These are phyloP conservation scores for Aethes cnicana DNA, from an alignment of 2,888 invertebrate genomes.

Conservation along the genomic window DNA sequence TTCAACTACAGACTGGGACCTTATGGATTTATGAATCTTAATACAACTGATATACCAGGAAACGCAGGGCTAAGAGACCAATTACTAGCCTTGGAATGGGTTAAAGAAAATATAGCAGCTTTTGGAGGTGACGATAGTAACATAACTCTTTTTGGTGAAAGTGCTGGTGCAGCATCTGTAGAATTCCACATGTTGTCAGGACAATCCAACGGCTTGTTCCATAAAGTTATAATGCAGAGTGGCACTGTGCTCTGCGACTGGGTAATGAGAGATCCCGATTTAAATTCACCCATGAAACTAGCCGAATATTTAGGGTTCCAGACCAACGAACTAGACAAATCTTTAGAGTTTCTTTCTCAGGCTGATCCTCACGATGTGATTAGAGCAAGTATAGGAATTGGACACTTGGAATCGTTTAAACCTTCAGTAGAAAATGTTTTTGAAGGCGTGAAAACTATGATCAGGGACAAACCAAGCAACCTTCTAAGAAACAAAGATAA, in stretches of 20 bases:
- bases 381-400: constrained; percentile 7
- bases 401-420: constrained; percentile 16
- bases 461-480: constrained; percentile 13
- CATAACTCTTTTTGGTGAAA: constrained; percentile 33
- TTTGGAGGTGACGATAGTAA: constrained; percentile 31
- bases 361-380: constrained; percentile 17
- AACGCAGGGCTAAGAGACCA: constrained; percentile 34
- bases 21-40: constrained; percentile 32
- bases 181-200: constrained; percentile 31
- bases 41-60: constrained; percentile 31
- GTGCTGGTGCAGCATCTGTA: constrained; percentile 32
- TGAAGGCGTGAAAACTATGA: constrained; percentile 14
- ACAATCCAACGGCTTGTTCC: constrained; percentile 29
- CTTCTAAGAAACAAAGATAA: too few relatives aligned
- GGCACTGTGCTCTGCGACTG: constrained; percentile 30
- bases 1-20: constrained; percentile 32
- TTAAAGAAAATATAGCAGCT: constrained; percentile 29
- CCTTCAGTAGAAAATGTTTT: constrained; percentile 9
- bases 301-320: constrained; percentile 30
- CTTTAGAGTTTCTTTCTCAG: constrained; percentile 26
- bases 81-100: constrained; percentile 28
- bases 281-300: constrained; percentile 30
- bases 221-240: constrained; percentile 38
- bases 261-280: constrained; percentile 30
- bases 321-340: constrained; percentile 31